Evolutionary conservation across 2,888 invertebrate species (phyloP).

Genomic region (Neoitamus cyanurus): DNA sequence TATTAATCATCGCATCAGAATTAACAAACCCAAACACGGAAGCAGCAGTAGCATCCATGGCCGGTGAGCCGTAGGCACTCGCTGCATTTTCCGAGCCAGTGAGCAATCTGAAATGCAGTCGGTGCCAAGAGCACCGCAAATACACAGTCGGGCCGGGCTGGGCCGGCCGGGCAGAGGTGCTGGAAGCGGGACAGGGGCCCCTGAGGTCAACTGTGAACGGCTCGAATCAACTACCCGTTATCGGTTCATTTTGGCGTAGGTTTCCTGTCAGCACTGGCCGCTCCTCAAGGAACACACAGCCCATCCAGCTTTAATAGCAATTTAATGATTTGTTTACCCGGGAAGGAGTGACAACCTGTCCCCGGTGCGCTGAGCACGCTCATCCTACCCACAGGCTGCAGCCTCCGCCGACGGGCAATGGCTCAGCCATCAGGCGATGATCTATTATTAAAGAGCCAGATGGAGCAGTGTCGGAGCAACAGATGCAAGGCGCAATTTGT

Average conservation of each 20-base stretch:
- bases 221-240: not conserved
- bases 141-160: not conserved
- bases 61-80: not conserved
- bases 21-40: conserved; percentile 48
- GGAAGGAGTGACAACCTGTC: not conserved
- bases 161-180: not conserved
- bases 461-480: conserved; percentile 25
- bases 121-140: conserved; percentile 15
- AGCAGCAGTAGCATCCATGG: conserved; percentile 31
- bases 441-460: conserved; percentile 32
- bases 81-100: conserved; percentile 35
- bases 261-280: not conserved
- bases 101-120: conserved; percentile 30
- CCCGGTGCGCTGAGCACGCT: not conserved
- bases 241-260: conserved; percentile 31
- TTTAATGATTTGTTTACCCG: conserved; percentile 43
- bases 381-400: not conserved
- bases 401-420: not conserved
- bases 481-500: conserved; percentile 41
- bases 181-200: not conserved
- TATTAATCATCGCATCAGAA: conserved; percentile 47
- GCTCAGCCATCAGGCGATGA: not conserved
- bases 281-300: not conserved
- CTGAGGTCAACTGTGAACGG: conserved; percentile 4
- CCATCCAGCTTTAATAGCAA: conserved; percentile 1